Base-by-base conservation (phyloP, 2,113 vertebrate genomes). In the Cynoglossus semilaevis region DNA sequence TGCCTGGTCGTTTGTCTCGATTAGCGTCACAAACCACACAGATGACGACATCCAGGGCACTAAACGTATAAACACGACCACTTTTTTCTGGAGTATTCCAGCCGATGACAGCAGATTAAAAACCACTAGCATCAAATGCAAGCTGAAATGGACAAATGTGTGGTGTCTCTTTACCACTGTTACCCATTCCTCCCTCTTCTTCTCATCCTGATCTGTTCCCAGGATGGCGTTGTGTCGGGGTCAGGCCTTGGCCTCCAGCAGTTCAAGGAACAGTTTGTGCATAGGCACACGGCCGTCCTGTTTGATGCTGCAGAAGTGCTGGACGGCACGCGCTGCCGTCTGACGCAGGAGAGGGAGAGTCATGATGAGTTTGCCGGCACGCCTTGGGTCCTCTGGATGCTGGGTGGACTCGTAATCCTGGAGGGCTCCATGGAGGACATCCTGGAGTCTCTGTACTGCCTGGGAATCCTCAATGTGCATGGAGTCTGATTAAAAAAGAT, bases 251-350 rank as follows among this genome's bases (percentile, higher is more conserved):
- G 96, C 96, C 91, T 99, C 97, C 69, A 99, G 92, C 87, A 98
- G 96, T 92, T 99, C 96, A 77, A 99, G 91, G 92, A 99, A 99
- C 75, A 99, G 95, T 98, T 98, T 99, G 93, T 99, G 97, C 96
- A 99, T 99, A 73, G 96, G 97, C 67, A 98, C 96, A 42, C 98
- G 98, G 84, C 96, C 97, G 74, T 98, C 96, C 72, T 98, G 94
- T 88, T 97, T 98, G 91, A 99, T 94, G 92, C 93, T 96, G 93
- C 96, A 98, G 93, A 98, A 99, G 79, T 97, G 95, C 88, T 98
- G 95, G 76, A 99, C 94, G 0, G 97, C 96, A 65, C 95, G 96
- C 78, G 95, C 94, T 14, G 97, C 93, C 12, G 94, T 99, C 90
- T 98, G 96, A 76, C 97, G 90, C 49, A 99, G 93, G 2, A 99